Base-by-base conservation (phyloP, 2,113 vertebrate genomes). In the Paralichthys olivaceus region DNA sequence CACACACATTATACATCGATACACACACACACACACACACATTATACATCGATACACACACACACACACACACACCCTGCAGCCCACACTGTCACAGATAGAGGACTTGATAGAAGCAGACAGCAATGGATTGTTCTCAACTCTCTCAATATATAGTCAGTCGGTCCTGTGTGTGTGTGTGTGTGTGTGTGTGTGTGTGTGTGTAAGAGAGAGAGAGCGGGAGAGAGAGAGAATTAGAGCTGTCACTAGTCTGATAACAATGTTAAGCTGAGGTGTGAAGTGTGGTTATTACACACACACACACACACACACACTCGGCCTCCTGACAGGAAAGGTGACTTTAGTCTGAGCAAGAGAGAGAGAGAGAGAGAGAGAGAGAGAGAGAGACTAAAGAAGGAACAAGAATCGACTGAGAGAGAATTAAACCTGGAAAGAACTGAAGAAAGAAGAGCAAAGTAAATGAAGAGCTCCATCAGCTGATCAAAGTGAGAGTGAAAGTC, bases 101-200 rank as follows among this genome's bases (percentile, higher is more conserved):
- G 63, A 70, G 34, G 73, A 76, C 54, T 47, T 86, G 68, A 90
- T 85, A 75, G 55, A 81, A 88, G 83, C 61, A 81, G 84, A 90
- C 86, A 88, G 79, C 56, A 77, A 81, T 74, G 74, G 82, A 90
- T 88, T 88, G 86, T 87, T 84, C 75, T 81, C 64, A 79, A 34
- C 67, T 68, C 69, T 75, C 76, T 23, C 56, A 61, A 25, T 47
- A 40, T 69, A 78, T 61, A 63, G 71, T 51, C 4, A 0, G 20
- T 60, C 22, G 65, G 60, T 37, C 13, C 28, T 58, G 6, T 25
- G 40, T 51, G 28, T 54, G 25, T 64, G 63, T 69, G 58, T 77
- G 58, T 73, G 62, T 68, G 57, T 59, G 40, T 25, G 40, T 51
- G 28, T 54, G 25, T 64, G 63, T 69, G 58, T 77, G 58, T 73